phyloP scores from a whole-genome alignment of 2,113 vertebrate species.

The Barnardius zonarius region DNA sequence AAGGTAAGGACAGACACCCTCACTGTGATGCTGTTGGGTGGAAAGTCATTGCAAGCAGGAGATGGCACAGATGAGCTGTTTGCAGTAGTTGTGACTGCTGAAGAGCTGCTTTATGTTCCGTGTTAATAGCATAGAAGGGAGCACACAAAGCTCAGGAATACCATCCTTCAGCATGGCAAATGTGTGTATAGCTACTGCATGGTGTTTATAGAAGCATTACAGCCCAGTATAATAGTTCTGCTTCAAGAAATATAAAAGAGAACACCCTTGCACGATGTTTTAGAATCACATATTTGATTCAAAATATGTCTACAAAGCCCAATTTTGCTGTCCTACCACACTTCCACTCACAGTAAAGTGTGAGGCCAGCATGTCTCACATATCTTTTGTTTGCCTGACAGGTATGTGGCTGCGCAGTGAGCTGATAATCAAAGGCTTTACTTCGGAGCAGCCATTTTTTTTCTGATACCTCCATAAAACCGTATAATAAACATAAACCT shows the following conservation, averaged over 20 bases:
- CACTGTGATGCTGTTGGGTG: not conserved
- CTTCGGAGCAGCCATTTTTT: not conserved
- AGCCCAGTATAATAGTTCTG: not conserved
- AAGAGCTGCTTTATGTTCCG: not conserved
- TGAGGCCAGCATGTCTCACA: not conserved
- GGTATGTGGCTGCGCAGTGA: not conserved
- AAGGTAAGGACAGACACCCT: not conserved
- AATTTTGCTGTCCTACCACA: not conserved
- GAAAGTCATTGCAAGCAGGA: not conserved
- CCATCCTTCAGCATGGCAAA: not conserved
- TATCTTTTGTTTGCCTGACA: not conserved
- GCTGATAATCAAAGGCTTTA: constrained; percentile 16
- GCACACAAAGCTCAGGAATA: not conserved
- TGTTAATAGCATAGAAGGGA: not conserved
- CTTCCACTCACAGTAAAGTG: not conserved
- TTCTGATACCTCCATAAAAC: not conserved
- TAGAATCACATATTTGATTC: not conserved
- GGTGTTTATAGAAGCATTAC: not conserved
- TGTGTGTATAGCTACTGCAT: not conserved
- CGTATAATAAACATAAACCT: not conserved
- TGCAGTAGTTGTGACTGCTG: not conserved
- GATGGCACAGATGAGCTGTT: not conserved
- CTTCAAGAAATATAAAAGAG: not conserved
- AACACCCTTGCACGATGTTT: not conserved
- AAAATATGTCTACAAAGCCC: not conserved